Evolutionary conservation across 53 echinoderm and acorn worm species (phyloP).

Genomic region (Crossaster papposus): DNA sequence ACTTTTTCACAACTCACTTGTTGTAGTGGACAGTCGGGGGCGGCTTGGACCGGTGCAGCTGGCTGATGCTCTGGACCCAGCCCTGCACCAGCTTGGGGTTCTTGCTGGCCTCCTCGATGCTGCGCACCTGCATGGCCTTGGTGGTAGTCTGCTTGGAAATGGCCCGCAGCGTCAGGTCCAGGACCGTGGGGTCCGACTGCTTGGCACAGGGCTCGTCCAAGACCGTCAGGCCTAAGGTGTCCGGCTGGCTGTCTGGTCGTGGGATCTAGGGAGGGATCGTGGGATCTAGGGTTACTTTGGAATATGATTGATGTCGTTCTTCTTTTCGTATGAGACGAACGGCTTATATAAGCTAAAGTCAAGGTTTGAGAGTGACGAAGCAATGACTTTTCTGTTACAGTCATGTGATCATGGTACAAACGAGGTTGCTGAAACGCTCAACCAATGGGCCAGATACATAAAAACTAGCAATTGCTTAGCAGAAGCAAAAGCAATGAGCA

Average conservation of each 20-base stretch:
- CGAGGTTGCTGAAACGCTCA: too few species aligned
- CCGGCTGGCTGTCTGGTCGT: slow-evolving; percentile 83
- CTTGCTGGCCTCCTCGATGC: slow-evolving; percentile 96
- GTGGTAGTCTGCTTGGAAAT: slow-evolving; percentile 98
- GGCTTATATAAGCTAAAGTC: too few species aligned
- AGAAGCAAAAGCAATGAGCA: too few species aligned
- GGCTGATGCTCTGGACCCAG: slow-evolving; percentile 96
- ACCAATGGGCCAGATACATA: too few species aligned
- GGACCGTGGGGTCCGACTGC: slow-evolving; percentile 97
- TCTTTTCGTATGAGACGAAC: too few species aligned
- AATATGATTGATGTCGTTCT: background rate
- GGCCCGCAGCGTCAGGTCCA: slow-evolving; percentile 92
- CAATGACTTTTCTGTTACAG: too few species aligned
- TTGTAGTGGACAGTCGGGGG: slow-evolving; percentile 99
- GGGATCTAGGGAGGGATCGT: slow-evolving; percentile 63
- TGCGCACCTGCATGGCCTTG: slow-evolving; percentile 90
- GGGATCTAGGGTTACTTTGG: background rate
- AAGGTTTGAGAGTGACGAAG: too few species aligned
- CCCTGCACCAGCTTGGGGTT: slow-evolving; percentile 86
- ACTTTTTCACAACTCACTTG: slow-evolving; percentile 75
- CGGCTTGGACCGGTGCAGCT: slow-evolving; percentile 92
- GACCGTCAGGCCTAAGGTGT: slow-evolving; percentile 86
- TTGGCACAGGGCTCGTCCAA: slow-evolving; percentile 98
- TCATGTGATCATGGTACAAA: too few species aligned
- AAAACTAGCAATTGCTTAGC: too few species aligned